Base-by-base conservation (phyloP, 1,140 invertebrate species). In the Acromyrmex echinatior region DNA sequence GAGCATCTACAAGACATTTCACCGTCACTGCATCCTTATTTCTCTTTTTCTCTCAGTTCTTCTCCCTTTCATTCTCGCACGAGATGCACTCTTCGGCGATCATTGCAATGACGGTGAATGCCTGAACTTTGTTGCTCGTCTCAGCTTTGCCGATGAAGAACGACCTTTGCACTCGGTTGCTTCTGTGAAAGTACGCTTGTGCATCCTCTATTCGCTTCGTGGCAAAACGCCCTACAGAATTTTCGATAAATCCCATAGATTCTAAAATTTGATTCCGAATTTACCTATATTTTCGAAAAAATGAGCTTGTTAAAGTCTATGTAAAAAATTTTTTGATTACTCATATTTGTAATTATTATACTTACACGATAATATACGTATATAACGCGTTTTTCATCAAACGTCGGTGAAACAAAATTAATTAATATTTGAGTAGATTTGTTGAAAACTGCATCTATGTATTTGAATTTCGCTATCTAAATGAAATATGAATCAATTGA, bases 71-170 rank as follows among this genome's bases (percentile, higher is more conserved):
- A 62, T 74, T 62, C 80, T 12, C 51, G 31, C 25, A 45, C 18
- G 53, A 66, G 78, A 88, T 80, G 35, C n/a, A 58, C 25, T 88
- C 58, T 77, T 53, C 25, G 35, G 74, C 35, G 76, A 84, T 91
- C 66, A 84, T 77, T 86, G 71, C 39, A 88, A 88, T 86, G 91
- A 91, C 82, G 91, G 91, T 93, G 92, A 92, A 93, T 90, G 92
- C 87, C 84, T 93, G 92, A 93, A 93, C 92, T 93, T 93, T 93
- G 92, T 93, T 93, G 82, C 84, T 86, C 91, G 71, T 86, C 82
- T 86, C 63, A 66, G 65, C 81, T 89, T 87, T 91, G 71, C 88
- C 81, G 85, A 63, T 86, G 90, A 91, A 87, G 90, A 91, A 89
- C 78, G 90, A 91, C 91, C 91, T 91, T 91, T 91, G 86, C 88